Conservation (phyloP, 2,888 invertebrate genomes). For the Dugesia japonica region DNA sequence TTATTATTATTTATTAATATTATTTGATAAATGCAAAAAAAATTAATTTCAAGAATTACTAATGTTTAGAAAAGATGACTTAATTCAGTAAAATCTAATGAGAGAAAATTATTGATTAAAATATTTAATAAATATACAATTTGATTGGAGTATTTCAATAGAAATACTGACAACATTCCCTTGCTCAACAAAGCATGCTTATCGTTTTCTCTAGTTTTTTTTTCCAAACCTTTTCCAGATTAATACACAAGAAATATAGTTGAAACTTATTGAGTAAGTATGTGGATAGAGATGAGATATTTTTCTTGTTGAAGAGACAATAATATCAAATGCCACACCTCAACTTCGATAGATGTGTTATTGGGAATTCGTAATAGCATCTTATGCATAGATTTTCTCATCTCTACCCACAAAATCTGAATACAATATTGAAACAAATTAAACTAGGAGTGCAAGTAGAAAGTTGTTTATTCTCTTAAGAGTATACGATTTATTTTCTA, state of each 20-base stretch:
- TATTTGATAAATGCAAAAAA: not conserved
- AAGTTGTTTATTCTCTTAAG: not conserved
- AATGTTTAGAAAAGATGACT: not conserved
- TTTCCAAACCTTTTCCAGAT: constrained; percentile 11
- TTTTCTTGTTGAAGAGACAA: not conserved
- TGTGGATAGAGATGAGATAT: not conserved
- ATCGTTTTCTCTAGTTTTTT: not conserved
- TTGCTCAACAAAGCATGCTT: constrained; percentile 10
- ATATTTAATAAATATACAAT: not conserved
- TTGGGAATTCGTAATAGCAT: not conserved
- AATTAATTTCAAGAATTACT: not conserved
- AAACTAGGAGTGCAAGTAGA: not conserved
- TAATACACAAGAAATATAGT: not conserved
- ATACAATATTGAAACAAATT: constrained; percentile 7
- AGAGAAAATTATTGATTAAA: constrained; percentile 13
- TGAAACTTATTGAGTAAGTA: not conserved
- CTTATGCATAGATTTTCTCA: not conserved
- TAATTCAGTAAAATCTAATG: constrained; percentile 5
- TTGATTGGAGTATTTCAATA: constrained; percentile 5
- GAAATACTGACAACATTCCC: not conserved
- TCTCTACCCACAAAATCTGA: not conserved
- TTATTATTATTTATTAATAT: too few species aligned
- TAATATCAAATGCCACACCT: not conserved
- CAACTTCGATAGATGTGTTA: not conserved
- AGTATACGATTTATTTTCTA: not conserved